phyloP scores from a whole-genome alignment of 1,140 invertebrate genomes.

The Tetragonula clypearis region DNA sequence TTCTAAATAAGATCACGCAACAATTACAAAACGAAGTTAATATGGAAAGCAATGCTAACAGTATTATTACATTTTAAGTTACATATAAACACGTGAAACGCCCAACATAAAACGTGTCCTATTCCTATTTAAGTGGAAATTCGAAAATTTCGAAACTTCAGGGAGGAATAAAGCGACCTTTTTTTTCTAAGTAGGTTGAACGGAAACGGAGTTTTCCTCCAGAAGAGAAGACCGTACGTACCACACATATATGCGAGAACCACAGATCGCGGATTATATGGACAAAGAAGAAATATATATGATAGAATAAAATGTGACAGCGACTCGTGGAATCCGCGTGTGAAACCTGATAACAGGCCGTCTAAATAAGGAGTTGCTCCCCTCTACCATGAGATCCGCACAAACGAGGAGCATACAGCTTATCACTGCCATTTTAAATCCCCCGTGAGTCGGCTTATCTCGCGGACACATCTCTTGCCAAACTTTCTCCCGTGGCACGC shows the following conservation, averaged over 20 bases:
- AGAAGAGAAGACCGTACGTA: not conserved
- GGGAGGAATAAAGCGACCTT: not conserved
- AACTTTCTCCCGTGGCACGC: conserved; percentile 80
- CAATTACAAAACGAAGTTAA: not conserved
- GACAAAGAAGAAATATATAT: not conserved
- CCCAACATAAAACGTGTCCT: no score
- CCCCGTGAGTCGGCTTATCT: conserved; percentile 78
- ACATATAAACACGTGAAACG: not conserved
- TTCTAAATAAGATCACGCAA: not conserved
- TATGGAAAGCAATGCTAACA: not conserved
- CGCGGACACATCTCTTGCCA: conserved; percentile 81
- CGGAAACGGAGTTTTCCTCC: conserved; percentile 19
- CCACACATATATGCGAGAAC: no score
- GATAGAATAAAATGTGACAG: conserved; percentile 44
- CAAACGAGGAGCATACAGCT: conserved; percentile 60
- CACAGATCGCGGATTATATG: not conserved
- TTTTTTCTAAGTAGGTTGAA: conserved; percentile 44
- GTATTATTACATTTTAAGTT: not conserved
- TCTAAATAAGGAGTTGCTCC: conserved; percentile 80
- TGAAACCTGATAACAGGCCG: conserved; percentile 82
- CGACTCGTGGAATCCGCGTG: conserved; percentile 71
- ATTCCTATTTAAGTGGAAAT: not conserved
- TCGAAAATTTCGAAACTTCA: not conserved
- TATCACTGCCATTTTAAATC: conserved; percentile 81
- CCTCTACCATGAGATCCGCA: conserved; percentile 37